phyloP scores from a whole-genome alignment of 2,113 vertebrate genomes.

The Brachyhypopomus occidentalis region DNA sequence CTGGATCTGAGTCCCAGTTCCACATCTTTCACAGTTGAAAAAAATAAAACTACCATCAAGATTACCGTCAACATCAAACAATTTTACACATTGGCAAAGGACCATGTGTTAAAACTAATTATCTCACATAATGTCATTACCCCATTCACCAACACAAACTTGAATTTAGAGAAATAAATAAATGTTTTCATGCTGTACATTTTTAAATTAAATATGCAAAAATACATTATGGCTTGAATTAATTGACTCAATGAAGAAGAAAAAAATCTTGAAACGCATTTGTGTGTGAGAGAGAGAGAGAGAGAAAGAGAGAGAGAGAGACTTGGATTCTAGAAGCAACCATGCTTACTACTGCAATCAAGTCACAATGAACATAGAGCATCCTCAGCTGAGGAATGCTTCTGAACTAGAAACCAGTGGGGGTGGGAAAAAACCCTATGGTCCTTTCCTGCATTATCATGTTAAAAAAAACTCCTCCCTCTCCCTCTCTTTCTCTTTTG shows the following conservation, averaged over 20 bases:
- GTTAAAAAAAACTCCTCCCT: constrained; percentile 43
- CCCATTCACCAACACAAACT: too few species aligned
- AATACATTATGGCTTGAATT: background rate
- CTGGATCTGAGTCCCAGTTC: background rate
- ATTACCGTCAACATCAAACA: too few species aligned
- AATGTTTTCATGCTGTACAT: background rate
- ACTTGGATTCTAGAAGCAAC: background rate
- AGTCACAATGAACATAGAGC: constrained; percentile 36
- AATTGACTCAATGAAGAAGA: too few species aligned
- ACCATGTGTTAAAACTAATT: too few species aligned
- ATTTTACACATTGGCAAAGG: too few species aligned
- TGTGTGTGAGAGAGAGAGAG: too few species aligned
- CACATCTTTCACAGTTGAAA: background rate
- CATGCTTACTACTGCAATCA: constrained; percentile 20
- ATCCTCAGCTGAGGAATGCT: constrained; percentile 55
- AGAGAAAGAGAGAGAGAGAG: too few species aligned
- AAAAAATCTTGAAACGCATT: too few species aligned
- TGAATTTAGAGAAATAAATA: too few species aligned
- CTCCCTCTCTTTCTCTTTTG: constrained; percentile 43
- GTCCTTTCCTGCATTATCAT: constrained; percentile 56
- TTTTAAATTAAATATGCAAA: background rate
- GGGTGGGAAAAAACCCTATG: constrained; percentile 37
- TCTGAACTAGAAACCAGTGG: constrained; percentile 43
- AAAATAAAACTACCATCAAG: background rate
- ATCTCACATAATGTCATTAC: too few species aligned